These are phyloP conservation scores for Tigriopus japonicus DNA, from an alignment of 1,140 invertebrate genomes.

Conservation along the genomic window DNA sequence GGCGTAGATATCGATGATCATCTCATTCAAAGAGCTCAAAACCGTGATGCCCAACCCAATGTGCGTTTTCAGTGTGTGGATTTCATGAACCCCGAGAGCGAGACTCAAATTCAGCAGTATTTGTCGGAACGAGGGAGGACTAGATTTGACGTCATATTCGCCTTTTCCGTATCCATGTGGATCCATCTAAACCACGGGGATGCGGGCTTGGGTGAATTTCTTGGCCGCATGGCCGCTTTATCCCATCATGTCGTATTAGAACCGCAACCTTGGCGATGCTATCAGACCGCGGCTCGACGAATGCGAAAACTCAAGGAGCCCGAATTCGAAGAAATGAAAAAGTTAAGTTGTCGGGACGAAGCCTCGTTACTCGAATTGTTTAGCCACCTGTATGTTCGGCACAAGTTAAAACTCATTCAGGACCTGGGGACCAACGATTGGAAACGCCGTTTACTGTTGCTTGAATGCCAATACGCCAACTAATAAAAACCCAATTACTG, in stretches of 20 bases:
- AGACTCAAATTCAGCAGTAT: neutral
- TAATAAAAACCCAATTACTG: neutral
- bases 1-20: neutral
- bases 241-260: neutral
- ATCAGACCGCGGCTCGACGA: neutral
- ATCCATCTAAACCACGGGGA: neutral
- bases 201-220: neutral
- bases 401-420: neutral
- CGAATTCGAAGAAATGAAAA: neutral
- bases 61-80: neutral
- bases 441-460: neutral
- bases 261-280: neutral
- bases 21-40: neutral
- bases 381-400: neutral
- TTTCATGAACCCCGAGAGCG: neutral
- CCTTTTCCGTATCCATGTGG: neutral
- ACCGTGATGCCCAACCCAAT: neutral
- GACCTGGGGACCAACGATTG: neutral
- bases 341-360: conserved; percentile 1
- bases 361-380: neutral
- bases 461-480: no score
- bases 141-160: neutral
- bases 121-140: neutral
- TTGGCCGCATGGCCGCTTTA: neutral
- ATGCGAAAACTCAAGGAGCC: neutral